Evolutionary conservation across 2,888 invertebrate species (phyloP).

Genomic region (Eledone cirrhosa): DNA sequence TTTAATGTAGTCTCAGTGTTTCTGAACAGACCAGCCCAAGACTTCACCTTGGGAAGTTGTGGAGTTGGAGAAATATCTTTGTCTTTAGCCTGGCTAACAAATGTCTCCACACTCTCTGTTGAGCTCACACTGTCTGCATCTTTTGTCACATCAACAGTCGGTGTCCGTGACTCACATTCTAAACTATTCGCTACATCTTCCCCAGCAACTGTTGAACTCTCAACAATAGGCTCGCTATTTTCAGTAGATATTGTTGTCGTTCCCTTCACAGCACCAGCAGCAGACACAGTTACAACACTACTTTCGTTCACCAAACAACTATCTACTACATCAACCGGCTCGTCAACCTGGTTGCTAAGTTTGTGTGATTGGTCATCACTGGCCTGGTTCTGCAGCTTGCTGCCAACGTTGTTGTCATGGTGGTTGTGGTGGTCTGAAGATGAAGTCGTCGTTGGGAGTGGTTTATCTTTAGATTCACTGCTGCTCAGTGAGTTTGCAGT

Average conservation of each 20-base stretch:
- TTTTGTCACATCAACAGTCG: neutral
- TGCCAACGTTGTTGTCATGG: too few relatives aligned
- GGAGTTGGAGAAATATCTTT: neutral
- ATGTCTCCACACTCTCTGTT: slow-evolving; percentile 20
- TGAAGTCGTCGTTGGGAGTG: too few relatives aligned
- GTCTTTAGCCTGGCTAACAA: neutral
- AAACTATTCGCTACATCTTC: slow-evolving; percentile 7
- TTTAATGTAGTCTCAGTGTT: slow-evolving; percentile 20
- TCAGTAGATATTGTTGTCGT: neutral
- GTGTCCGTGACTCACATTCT: slow-evolving; percentile 7
- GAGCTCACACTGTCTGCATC: slow-evolving; percentile 26
- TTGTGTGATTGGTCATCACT: neutral
- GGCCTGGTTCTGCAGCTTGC: too few relatives aligned
- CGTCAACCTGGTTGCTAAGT: neutral
- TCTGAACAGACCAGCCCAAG: slow-evolving; percentile 54
- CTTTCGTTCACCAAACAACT: neutral
- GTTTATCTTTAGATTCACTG: too few relatives aligned
- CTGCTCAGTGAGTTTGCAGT: neutral
- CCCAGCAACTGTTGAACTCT: neutral
- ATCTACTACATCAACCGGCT: too few relatives aligned
- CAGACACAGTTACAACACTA: neutral
- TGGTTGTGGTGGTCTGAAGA: too few relatives aligned
- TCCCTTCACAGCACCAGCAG: neutral
- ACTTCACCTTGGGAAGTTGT: slow-evolving; percentile 35
- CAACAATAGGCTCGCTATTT: neutral